phyloP scores from a whole-genome alignment of 2,888 invertebrate species.

The Napeogenes sylphis region DNA sequence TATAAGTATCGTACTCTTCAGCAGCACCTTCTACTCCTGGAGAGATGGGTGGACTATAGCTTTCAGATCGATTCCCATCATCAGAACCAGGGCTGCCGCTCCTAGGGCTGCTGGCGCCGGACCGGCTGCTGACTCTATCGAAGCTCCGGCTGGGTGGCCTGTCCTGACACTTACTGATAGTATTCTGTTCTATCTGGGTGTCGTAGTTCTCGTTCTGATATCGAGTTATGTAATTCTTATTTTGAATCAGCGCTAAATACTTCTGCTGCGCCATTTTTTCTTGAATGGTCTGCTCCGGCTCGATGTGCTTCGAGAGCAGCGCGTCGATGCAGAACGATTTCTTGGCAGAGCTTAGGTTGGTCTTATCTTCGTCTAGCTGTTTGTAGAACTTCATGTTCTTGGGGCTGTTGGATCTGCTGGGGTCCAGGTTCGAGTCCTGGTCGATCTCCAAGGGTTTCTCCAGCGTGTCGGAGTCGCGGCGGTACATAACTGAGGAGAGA shows the following conservation, averaged over 20 bases:
- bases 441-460: constrained; percentile 62
- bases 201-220: constrained; percentile 67
- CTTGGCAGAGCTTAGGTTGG: constrained; percentile 66
- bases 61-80: constrained; percentile 80
- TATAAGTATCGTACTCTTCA: constrained; percentile 65
- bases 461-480: constrained; percentile 51
- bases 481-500: constrained; percentile 50
- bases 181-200: constrained; percentile 66
- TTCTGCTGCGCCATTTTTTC: constrained; percentile 63
- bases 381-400: constrained; percentile 64
- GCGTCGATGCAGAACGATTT: constrained; percentile 96
- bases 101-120: constrained; percentile 57
- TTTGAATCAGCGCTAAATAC: constrained; percentile 59
- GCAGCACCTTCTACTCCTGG: constrained; percentile 87
- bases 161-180: constrained; percentile 58
- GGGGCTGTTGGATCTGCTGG: constrained; percentile 60
- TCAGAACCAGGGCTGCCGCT: constrained; percentile 72
- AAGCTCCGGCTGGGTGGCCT: constrained; percentile 35
- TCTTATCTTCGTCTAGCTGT: constrained; percentile 56
- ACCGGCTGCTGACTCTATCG: constrained; percentile 53
- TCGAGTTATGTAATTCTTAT: constrained; percentile 63
- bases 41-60: constrained; percentile 90
- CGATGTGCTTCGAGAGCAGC: constrained; percentile 80
- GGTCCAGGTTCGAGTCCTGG: constrained; percentile 54
- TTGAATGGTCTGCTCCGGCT: constrained; percentile 52